A percentile compares a stretch with the other conserved stretches of the same genome.
These are phyloP conservation scores for Meda fulgida DNA, from an alignment of 2,797 vertebrate genomes.

Conservation along the genomic window DNA sequence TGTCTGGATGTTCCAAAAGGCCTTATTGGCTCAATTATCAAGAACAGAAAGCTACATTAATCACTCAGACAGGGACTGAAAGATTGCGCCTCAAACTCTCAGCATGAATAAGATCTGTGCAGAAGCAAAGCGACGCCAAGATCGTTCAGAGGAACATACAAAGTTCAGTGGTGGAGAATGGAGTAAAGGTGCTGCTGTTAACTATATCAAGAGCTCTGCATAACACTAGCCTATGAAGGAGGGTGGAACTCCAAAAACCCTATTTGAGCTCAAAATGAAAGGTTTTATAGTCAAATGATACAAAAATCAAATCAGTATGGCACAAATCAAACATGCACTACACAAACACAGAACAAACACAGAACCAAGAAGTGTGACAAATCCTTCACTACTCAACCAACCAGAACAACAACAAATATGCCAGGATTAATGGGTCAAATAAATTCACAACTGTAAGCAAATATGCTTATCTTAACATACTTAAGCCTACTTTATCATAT, in stretches of 20 bases:
- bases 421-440: background rate
- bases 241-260: background rate
- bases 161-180: background rate
- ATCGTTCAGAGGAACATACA: background rate
- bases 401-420: background rate
- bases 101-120: background rate
- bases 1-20: background rate
- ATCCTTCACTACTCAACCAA: background rate
- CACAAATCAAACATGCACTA: background rate
- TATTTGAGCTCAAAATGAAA: background rate
- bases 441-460: background rate
- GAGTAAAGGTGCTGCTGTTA: background rate
- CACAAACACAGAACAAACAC: background rate
- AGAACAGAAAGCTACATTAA: slow-evolving; percentile 14
- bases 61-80: slow-evolving; percentile 1
- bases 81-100: slow-evolving; percentile 12
- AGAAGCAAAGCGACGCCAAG: background rate
- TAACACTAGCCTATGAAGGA: slow-evolving; percentile 8
- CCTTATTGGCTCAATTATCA: background rate
- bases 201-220: slow-evolving; percentile 20
- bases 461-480: background rate
- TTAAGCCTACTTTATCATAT: background rate
- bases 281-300: background rate
- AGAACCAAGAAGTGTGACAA: background rate
- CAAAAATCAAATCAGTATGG: background rate